phyloP scores from a whole-genome alignment of 2,113 vertebrate genomes.

The Strix uralensis region DNA sequence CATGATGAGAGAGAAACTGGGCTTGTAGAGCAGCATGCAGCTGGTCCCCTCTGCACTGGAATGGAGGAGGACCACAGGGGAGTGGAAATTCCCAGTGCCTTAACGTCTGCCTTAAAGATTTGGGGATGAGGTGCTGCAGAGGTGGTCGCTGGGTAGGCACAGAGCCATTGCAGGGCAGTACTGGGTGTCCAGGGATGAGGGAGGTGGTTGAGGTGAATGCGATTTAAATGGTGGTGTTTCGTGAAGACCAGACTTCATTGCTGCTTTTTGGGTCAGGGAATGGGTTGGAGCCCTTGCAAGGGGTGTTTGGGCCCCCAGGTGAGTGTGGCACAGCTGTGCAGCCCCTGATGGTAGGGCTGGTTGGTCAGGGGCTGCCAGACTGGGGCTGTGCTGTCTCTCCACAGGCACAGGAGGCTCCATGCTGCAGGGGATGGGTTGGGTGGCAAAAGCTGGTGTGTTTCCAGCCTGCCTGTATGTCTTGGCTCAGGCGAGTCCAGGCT shows the following conservation, averaged over 20 bases:
- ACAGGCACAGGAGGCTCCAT: not conserved
- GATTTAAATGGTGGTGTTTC: not conserved
- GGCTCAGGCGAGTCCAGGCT: not conserved
- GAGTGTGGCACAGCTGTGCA: not conserved
- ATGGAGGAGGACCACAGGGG: not conserved
- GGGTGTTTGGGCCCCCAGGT: not conserved
- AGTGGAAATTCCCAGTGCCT: not conserved
- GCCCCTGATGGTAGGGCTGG: not conserved
- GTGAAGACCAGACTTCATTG: not conserved
- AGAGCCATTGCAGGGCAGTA: not conserved
- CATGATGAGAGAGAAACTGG: not conserved
- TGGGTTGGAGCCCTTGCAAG: fast-evolving
- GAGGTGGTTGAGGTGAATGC: fast-evolving
- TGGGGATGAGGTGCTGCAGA: not conserved
- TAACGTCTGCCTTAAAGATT: not conserved
- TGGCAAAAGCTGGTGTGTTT: not conserved
- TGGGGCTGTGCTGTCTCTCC: not conserved
- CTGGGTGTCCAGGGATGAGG: not conserved
- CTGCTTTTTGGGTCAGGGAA: not conserved
- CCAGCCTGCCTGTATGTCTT: not conserved
- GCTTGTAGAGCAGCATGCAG: not conserved
- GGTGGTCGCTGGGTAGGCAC: not conserved
- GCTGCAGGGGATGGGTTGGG: not conserved
- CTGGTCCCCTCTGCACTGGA: not conserved
- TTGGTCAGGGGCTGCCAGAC: not conserved